These are phyloP conservation scores for Tachina lurida DNA, from an alignment of 2,888 invertebrate genomes.

Conservation along the genomic window DNA sequence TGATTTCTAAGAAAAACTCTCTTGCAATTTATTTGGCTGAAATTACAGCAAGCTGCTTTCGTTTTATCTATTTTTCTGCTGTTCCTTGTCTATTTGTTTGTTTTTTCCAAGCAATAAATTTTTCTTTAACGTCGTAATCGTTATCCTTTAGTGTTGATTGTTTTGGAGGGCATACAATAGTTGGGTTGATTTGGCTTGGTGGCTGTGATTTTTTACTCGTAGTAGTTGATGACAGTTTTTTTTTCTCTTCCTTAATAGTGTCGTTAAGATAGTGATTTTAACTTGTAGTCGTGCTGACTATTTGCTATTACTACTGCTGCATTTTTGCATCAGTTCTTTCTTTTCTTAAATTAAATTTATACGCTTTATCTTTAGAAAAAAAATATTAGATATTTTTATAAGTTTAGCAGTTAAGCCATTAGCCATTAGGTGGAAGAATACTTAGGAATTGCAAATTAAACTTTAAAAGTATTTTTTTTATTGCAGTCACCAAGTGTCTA, in stretches of 20 bases:
- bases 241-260: conserved; percentile 29
- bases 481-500: neutral
- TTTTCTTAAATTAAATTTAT: conserved; percentile 3
- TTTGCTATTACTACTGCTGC: conserved; percentile 12
- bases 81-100: neutral
- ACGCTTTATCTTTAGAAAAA: neutral
- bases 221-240: conserved; percentile 52
- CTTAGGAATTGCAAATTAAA: neutral
- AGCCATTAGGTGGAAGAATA: neutral
- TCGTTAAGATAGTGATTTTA: conserved; percentile 44
- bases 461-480: neutral
- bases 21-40: conserved; percentile 44
- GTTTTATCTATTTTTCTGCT: conserved; percentile 2
- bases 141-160: conserved; percentile 50
- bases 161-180: conserved; percentile 7
- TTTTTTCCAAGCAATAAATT: conserved; percentile 60
- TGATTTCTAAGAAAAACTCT: conserved; percentile 57
- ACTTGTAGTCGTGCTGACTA: conserved; percentile 38
- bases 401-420: neutral
- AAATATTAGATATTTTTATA: neutral
- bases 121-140: conserved; percentile 59
- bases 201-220: conserved; percentile 4
- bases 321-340: neutral
- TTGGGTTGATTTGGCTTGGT: neutral
- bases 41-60: conserved; percentile 36